Evolutionary conservation across 35 echinoderm and acorn worm genomes (phyloP), one percentile per base, ranked within the genome.

Genomic region (Apostichopus parvimensis): DNA sequence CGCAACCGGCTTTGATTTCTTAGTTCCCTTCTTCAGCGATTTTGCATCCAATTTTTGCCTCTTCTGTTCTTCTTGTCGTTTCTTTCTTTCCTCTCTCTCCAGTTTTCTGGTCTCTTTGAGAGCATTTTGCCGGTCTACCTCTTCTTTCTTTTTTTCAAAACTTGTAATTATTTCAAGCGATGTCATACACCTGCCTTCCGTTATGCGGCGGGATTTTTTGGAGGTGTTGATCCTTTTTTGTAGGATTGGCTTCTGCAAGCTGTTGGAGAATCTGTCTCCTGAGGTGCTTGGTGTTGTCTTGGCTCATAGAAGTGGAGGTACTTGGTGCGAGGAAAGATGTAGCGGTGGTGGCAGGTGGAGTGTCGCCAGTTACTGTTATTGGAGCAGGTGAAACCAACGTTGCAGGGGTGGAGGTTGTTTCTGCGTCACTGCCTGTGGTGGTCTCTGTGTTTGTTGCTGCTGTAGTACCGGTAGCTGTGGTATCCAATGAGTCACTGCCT

Each of bases 1-100:
- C 4, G 62, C 57, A 28, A 28, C 26, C 8, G 11, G 6, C 84
- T 87, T 87, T 58, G 84, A 54, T 62, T 87, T 87, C 57, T 68
- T 5, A 13, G 53, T 87, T 87, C 55, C 83, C 83, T 87, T 87
- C 26, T 87, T 52, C 15, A 58, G 14, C 52, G 55, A 87, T 17
- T 87, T 87, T 57, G 5, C 18, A 5, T 59, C 84, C 5, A 20
- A 18, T 11, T 57, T 14, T 87, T 64, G 10, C 57, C 11, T 4
- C 12, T 60, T 87, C 26, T 57, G 18, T 65, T 21, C 8, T 87
- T 68, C 84, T 66, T 87, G 54, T 17, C 8, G 53, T 26, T 21
- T 57, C 57, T 58, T 60, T 87, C 84, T 87, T 87, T 54, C 18
- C 57, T 87, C 84, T 26, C 84, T 87, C 34, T 87, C 84, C 57